Base-by-base conservation (phyloP, 2,888 invertebrate species). In the Ornithoptera alexandrae region DNA sequence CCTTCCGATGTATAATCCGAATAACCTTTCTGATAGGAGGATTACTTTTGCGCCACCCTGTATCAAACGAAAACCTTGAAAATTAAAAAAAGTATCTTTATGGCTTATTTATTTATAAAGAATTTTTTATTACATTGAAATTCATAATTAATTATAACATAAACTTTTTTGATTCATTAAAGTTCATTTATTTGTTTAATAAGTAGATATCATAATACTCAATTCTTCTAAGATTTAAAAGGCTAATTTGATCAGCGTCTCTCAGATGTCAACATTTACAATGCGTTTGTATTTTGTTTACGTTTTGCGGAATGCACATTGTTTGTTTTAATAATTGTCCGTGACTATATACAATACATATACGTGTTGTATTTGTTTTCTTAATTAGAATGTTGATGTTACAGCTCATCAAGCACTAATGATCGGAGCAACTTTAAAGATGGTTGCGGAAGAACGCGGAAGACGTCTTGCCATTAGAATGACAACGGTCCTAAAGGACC, bases 281-380 rank as follows among this genome's bases (percentile, higher is more conserved):
- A 22, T 58, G 65, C 42, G 20, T 65, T 22, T 39, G 42, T 57
- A 64, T 24, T 10, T 42, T 58, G 65, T 65, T 65, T 65, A 65
- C 57, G 42, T 42, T 65, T 58, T 58, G 42, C 22, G 65, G 65
- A 65, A 65, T 65, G 65, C 65, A 57, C 57, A 58, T 65, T 65
- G 39, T 65, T 58, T 42, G 65, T 65, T 57, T 65, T 50, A 7
- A 39, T 65, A 20, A 65, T 58, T 58, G 65, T 65, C 17, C 39
- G 39, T 39, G 7, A 39, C 10, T 39, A 39, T 10, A 15, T 58
- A 39, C 65, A 58, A 57, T 20, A 65, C 24, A 46, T 58, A 10
- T 42, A 42, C 56, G 36, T 30, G 22, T 56, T 58, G 42, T 65
- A 20, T 39, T 20, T 65, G 15, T 58, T 17, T 8, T 65, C 17